phyloP scores from a whole-genome alignment of 2,888 invertebrate genomes.

The Hirtodrosophila histrioides region DNA sequence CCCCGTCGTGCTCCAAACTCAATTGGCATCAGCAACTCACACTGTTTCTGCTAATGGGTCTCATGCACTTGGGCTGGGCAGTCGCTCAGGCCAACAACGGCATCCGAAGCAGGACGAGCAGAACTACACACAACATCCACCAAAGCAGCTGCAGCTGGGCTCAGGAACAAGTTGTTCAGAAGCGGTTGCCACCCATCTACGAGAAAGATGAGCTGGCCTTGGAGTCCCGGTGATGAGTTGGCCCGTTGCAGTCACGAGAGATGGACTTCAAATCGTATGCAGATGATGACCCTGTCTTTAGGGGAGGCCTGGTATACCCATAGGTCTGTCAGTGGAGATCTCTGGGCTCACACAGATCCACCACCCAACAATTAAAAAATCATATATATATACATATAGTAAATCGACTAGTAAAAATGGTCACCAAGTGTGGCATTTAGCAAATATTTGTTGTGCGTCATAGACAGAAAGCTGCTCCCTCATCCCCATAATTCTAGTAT shows the following conservation, averaged over 20 bases:
- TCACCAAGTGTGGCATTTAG: conserved; percentile 44
- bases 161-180: background rate
- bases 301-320: background rate
- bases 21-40: conserved; percentile 40
- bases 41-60: conserved; percentile 31
- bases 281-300: background rate
- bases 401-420: conserved; percentile 51
- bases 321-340: background rate
- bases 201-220: background rate
- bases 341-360: background rate
- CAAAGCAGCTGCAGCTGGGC: conserved; percentile 8
- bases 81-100: conserved; percentile 5
- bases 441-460: conserved; percentile 56
- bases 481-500: conserved; percentile 9
- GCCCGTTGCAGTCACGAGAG: conserved; percentile 28
- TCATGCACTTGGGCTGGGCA: conserved; percentile 48
- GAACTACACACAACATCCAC: conserved; percentile 2
- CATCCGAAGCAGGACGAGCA: conserved; percentile 9
- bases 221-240: conserved; percentile 53
- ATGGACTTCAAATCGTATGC: conserved; percentile 35
- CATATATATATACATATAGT: conserved; percentile 29
- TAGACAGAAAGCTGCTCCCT: conserved; percentile 41
- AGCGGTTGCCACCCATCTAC: too few species aligned
- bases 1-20: conserved; percentile 12
- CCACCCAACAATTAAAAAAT: too few species aligned